Percentiles rank a stretch among this genome's conserved stretches.
These are phyloP conservation scores for Hydrocynus forskahlii DNA, from an alignment of 2,797 vertebrate species.

Conservation along the genomic window DNA sequence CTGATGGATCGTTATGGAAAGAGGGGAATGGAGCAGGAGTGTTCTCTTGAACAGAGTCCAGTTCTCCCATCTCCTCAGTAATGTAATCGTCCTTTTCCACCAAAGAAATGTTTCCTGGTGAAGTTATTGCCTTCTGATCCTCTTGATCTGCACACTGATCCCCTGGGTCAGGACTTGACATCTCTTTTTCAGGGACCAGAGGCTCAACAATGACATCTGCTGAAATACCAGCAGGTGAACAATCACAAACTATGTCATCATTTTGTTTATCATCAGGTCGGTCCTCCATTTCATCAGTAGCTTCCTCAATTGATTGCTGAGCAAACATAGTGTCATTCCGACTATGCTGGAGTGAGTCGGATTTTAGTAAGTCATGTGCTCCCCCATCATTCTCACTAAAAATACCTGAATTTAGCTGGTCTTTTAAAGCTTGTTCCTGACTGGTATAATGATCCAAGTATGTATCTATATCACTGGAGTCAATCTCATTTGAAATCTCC, in stretches of 20 bases:
- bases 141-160: constrained; percentile 19
- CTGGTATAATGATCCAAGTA: constrained; percentile 52
- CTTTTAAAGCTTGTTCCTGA: constrained; percentile 57
- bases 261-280: constrained; percentile 46
- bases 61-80: constrained; percentile 44
- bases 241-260: constrained; percentile 56
- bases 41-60: constrained; percentile 59
- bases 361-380: constrained; percentile 46
- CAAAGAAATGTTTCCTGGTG: constrained; percentile 41
- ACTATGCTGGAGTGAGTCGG: constrained; percentile 54
- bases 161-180: constrained; percentile 27
- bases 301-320: constrained; percentile 71
- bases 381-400: constrained; percentile 57
- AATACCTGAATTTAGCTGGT: constrained; percentile 53
- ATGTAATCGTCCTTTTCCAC: constrained; percentile 57
- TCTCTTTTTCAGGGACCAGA: constrained; percentile 34
- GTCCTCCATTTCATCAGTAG: constrained; percentile 64
- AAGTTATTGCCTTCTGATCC: constrained; percentile 36
- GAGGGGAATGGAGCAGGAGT: constrained; percentile 68
- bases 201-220: constrained; percentile 56
- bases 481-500: constrained; percentile 68
- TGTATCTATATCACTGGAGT: constrained; percentile 62
- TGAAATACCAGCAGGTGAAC: constrained; percentile 58
- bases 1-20: constrained; percentile 59
- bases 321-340: constrained; percentile 50